Evolutionary conservation across 2,888 invertebrate genomes (phyloP), one percentile per base, ranked within the genome.

Genomic region (Spilarctia lutea): DNA sequence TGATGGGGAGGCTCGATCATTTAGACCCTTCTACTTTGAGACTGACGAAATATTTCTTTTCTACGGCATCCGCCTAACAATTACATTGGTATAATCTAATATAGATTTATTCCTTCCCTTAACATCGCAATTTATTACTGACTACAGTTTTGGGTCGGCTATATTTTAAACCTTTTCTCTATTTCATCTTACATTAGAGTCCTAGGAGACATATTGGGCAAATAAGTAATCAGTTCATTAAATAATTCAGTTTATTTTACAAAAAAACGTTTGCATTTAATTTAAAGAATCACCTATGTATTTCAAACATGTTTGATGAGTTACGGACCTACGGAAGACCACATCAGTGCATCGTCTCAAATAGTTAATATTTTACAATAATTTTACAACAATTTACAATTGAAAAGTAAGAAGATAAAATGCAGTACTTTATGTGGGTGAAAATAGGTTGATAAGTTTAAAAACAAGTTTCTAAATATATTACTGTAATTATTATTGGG

Each of bases 41-140:
- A 72, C 74, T 77, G 79, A 69, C 75, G 81, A 82, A 80, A 83
- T 81, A 84, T 82, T 80, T 78, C 81, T 76, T 82, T 83, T 80
- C 79, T 83, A 82, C 83, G 82, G 68, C 35, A 76, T 77, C 74
- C 74, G 82, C 77, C 74, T 83, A 72, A 79, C 79, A 81, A 83
- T 85, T 84, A 79, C 73, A 65, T 75, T 67, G 69, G 73, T 65
- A 73, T 75, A 81, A 79, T 83, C 70, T 81, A 78, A 74, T 75
- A 75, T 76, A 76, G 76, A 78, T 79, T 76, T 74, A 76, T 78
- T 75, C 65, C 65, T 65, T 73, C 65, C 69, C 75, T 73, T 68
- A 60, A 69, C 60, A 73, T 68, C 63, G 11, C 18, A 75, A 80
- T 78, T 77, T 80, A 74, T 84, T 76, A 39, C 33, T 45, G 24